Base-by-base conservation (phyloP, 2,113 vertebrate genomes). In the Odobenus rosmarus region DNA sequence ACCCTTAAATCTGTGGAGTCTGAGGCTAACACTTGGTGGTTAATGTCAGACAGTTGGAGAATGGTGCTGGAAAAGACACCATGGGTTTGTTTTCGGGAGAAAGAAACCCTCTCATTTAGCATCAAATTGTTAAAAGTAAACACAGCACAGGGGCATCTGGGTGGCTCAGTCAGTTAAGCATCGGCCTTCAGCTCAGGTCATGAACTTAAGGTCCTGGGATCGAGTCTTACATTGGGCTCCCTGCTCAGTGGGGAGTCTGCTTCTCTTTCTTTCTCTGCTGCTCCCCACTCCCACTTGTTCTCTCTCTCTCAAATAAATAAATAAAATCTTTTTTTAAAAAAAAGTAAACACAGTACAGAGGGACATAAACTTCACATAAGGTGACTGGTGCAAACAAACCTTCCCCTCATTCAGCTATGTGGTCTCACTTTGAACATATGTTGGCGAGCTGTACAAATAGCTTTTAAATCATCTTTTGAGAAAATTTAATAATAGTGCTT, bases 401-500 rank as follows among this genome's bases (percentile, higher is more conserved):
- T 71, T 64, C 36, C 8, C 24, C 31, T 79, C 19, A 4, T 24
- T 91, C 39, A 62, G 26, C 5, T 83, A 0, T 59, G 19, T 33
- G 64, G 15, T 28, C n/a, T 81, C 95, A 53, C n/a, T 95, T 83
- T 92, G 83, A 93, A 90, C 46, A 46, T 13, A 81, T 57, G 14
- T 51, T 74, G 33, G 19, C 74, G 87, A 95, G 92, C 19, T 84
- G 26, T 67, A 76, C 11, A 77, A 91, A 95, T 89, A 90, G 42
- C 6, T 83, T 96, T 90, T 80, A 79, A 94, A 95, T 95, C 57
- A 39, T 90, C 86, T 93, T 95, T 92, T 90, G 82, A 97, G 74
- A 95, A 97, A 95, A 80, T 55, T 82, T 95, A 94, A 93, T 97
- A 86, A 81, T 71, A 88, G 31, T 7, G 14, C 16, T 90, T 85